Evolutionary conservation across 2,888 invertebrate genomes (phyloP), one percentile per base, ranked within the genome.

Genomic region (Opisthograptis luteolata): DNA sequence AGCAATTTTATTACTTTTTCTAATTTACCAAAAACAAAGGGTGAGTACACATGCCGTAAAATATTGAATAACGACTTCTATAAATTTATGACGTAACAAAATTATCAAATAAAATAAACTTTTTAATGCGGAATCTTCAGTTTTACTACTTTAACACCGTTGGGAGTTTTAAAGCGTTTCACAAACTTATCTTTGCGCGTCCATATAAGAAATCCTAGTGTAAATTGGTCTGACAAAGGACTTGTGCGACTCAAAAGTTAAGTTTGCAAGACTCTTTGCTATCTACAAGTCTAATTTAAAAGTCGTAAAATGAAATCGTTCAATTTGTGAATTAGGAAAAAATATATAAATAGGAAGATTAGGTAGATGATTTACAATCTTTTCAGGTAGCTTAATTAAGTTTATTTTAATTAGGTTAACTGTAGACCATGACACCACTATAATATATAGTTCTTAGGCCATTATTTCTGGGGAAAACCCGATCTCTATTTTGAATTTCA

Each of bases 251-350:
- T 39, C 58, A 15, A 63, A 42, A 37, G 0, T 0, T 63, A 61
- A 55, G 30, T 64, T 51, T 43, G 65, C 41, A 41, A 54, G 39
- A 39, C 25, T 22, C n/a, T 62, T 58, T 49, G 46, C 57, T 64
- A 60, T 63, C 60, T 53, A 60, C 48, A 59, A 68, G 56, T 55
- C 60, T 62, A 69, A 75, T 76, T 75, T 69, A 72, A 77, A 74
- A 68, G 61, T 58, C 68, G 62, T 78, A 72, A 76, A 78, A 70
- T 51, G n/a, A 61, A 59, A 60, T 43, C 57, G 57, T 31, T 54
- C 41, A 27, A 14, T 55, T 60, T 54, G 43, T 46, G 59, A 61
- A 62, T 68, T 58, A 60, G 55, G 48, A 55, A 49, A 43, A 48
- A 54, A 59, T 58, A 63, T 54, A 60, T 44, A 36, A 41, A 30